These are phyloP conservation scores for Noctua comes DNA, from an alignment of 2,888 invertebrate species.

Conservation along the genomic window DNA sequence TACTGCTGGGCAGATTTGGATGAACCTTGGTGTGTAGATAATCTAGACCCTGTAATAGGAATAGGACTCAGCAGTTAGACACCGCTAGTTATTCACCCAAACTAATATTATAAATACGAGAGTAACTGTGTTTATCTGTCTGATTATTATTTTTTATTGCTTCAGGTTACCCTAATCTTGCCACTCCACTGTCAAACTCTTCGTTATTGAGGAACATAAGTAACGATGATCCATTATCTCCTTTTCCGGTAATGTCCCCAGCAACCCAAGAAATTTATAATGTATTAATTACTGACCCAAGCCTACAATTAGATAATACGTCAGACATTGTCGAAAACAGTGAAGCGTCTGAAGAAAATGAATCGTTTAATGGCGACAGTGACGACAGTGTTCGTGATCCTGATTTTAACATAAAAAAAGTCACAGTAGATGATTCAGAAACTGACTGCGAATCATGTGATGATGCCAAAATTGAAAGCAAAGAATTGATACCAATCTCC, in stretches of 20 bases:
- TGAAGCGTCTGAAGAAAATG: conserved; percentile 8
- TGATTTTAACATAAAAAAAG: conserved; percentile 2
- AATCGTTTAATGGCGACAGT: background rate
- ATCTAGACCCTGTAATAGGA: conserved; percentile 1
- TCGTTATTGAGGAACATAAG: conserved; percentile 25
- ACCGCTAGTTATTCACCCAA: background rate
- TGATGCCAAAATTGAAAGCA: background rate
- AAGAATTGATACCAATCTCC: conserved; percentile 4
- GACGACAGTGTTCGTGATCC: conserved; percentile 11
- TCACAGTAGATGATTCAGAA: background rate
- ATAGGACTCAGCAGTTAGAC: conserved; percentile 1
- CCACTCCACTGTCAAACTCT: conserved; percentile 8
- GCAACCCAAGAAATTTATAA: conserved; percentile 29
- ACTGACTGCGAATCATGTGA: conserved; percentile 14
- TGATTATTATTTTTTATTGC: conserved; percentile 3
- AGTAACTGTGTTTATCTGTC: background rate
- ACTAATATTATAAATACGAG: background rate
- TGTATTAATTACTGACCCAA: conserved; percentile 21
- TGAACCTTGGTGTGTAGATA: conserved; percentile 1
- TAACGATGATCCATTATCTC: conserved; percentile 27
- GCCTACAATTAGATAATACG: background rate
- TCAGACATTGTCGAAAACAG: background rate
- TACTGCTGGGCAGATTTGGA: conserved; percentile 2
- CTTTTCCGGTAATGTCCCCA: conserved; percentile 26
- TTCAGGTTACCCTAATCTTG: conserved; percentile 6